A percentile compares a stretch with the other conserved stretches of the same genome.
These are phyloP conservation scores for Alcedo quadribrachys DNA, from an alignment of 2,797 vertebrate species.

Conservation along the genomic window DNA sequence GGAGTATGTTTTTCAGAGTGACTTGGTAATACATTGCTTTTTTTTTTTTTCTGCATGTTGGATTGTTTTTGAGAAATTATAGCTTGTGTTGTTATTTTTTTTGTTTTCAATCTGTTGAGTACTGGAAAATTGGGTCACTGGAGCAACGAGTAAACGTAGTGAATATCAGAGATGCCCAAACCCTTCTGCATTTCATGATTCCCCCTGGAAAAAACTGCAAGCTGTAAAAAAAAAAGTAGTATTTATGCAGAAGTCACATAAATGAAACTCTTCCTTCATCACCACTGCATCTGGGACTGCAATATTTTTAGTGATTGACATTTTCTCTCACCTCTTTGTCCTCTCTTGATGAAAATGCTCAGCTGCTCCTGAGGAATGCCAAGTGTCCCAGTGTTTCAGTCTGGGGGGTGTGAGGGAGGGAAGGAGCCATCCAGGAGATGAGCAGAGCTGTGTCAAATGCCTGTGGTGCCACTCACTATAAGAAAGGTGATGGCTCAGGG, in stretches of 20 bases:
- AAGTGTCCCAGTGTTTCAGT: constrained; percentile 38
- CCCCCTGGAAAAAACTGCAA: neutral
- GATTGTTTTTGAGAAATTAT: neutral
- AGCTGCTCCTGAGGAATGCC: neutral
- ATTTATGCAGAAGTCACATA: constrained; percentile 16
- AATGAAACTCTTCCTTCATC: constrained; percentile 12
- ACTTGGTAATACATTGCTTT: neutral
- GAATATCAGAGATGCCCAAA: neutral
- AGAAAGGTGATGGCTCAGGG: constrained; percentile 16
- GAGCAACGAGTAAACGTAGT: neutral
- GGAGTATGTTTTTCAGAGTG: neutral
- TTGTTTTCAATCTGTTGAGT: neutral
- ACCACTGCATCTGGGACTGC: neutral
- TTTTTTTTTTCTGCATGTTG: neutral
- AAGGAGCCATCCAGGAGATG: neutral
- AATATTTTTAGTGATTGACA: neutral
- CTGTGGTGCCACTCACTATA: constrained; percentile 32
- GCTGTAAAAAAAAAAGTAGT: neutral
- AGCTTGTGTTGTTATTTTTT: neutral
- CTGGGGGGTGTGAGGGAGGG: constrained; percentile 17
- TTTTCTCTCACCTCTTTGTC: constrained; percentile 62
- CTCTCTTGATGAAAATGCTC: constrained; percentile 70
- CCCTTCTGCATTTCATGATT: neutral
- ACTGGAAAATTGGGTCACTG: neutral
- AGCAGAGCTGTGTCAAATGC: constrained; percentile 36